These are phyloP conservation scores for Cetoscarus ocellatus DNA, from an alignment of 2,797 vertebrate species.

Conservation along the genomic window DNA sequence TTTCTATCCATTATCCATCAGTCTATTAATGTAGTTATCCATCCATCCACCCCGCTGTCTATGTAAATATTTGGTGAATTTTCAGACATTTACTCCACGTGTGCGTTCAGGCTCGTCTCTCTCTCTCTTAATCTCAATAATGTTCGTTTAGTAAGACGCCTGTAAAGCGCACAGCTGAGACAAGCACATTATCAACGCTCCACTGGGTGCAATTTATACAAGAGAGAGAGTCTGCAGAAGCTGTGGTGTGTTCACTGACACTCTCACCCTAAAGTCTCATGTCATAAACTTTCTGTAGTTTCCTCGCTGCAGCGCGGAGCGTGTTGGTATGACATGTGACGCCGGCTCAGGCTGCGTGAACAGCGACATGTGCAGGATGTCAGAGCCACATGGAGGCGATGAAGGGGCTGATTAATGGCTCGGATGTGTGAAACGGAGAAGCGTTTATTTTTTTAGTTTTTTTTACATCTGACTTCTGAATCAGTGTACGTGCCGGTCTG, in stretches of 20 bases:
- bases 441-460: background rate
- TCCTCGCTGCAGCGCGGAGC: background rate
- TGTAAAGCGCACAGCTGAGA: background rate
- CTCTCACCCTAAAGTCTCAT: too few species aligned
- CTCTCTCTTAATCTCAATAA: too few species aligned
- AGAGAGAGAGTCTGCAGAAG: background rate
- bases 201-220: background rate
- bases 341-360: slow-evolving; percentile 3
- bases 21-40: too few species aligned
- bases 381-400: slow-evolving; percentile 46
- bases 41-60: too few species aligned
- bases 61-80: too few species aligned
- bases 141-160: too few species aligned
- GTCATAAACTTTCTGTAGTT: too few species aligned
- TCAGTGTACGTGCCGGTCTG: slow-evolving; percentile 33
- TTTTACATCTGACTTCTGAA: slow-evolving; percentile 34
- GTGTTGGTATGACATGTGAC: slow-evolving; percentile 14
- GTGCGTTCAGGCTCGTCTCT: too few species aligned
- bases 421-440: slow-evolving; percentile 48
- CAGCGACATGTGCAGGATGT: slow-evolving; percentile 50
- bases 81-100: too few species aligned
- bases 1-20: too few species aligned
- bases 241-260: background rate
- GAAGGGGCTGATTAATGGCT: slow-evolving; percentile 52
- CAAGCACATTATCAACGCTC: slow-evolving; percentile 10